Conservation (phyloP, 2,888 invertebrate species). For the Lymantria monacha region DNA sequence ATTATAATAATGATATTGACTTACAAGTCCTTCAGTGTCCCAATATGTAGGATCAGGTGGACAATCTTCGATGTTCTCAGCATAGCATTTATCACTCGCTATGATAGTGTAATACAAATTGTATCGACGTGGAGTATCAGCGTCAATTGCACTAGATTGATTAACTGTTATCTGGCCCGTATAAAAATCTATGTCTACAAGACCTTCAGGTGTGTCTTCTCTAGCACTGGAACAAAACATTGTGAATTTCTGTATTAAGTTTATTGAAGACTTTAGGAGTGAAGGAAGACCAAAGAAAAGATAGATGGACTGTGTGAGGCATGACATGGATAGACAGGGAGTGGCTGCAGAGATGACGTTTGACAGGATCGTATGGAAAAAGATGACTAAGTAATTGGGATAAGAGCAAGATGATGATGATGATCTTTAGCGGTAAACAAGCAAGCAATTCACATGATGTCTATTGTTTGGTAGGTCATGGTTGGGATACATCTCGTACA, state of each 20-base stretch:
- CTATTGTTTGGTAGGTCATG: too few relatives aligned
- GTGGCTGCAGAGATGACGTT: too few relatives aligned
- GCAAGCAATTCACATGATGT: too few relatives aligned
- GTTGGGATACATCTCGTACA: too few relatives aligned
- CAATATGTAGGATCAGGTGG: slow-evolving; percentile 54
- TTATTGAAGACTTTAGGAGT: too few relatives aligned
- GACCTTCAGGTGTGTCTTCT: slow-evolving; percentile 60
- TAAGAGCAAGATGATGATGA: too few relatives aligned
- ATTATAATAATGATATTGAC: slow-evolving; percentile 13
- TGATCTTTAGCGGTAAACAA: too few relatives aligned
- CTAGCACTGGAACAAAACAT: slow-evolving; percentile 51
- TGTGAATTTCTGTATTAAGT: background rate
- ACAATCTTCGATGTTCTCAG: slow-evolving; percentile 44
- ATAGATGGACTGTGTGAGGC: too few relatives aligned
- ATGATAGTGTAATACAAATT: slow-evolving; percentile 77
- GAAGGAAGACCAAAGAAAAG: too few relatives aligned
- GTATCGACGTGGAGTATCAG: slow-evolving; percentile 73
- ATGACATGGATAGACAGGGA: too few relatives aligned
- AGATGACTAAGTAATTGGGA: too few relatives aligned
- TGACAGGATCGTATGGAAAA: too few relatives aligned
- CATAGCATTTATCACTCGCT: slow-evolving; percentile 76
- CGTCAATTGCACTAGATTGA: slow-evolving; percentile 71
- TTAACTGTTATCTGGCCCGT: slow-evolving; percentile 80
- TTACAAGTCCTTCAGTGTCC: slow-evolving; percentile 66
- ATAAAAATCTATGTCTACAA: slow-evolving; percentile 73